These are phyloP conservation scores for Chymomyza procnemis DNA, from an alignment of 2,888 invertebrate genomes.

Conservation along the genomic window DNA sequence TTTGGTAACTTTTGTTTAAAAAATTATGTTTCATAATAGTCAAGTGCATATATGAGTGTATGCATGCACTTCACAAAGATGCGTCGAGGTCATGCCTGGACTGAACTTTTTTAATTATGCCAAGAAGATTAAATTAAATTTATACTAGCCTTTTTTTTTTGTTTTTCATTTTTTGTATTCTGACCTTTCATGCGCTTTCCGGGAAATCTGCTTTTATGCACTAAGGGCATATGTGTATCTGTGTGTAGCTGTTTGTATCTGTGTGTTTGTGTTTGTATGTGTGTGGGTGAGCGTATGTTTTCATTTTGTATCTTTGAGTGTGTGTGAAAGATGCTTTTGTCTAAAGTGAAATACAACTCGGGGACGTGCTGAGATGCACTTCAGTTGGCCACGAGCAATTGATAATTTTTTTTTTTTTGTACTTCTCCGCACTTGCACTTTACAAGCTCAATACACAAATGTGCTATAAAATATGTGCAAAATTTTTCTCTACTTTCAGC, in stretches of 20 bases:
- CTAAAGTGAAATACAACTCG: conserved; percentile 2
- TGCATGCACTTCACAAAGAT: not conserved
- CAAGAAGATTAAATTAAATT: conserved; percentile 45
- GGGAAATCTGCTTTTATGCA: conserved; percentile 26
- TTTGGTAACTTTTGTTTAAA: conserved; percentile 2
- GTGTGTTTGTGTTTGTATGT: conserved; percentile 17
- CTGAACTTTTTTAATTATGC: conserved; percentile 56
- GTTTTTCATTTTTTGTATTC: not conserved
- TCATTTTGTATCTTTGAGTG: conserved; percentile 10
- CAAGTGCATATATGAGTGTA: conserved; percentile 11
- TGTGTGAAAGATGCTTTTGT: conserved; percentile 29
- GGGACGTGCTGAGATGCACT: not conserved
- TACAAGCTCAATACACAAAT: conserved; percentile 63
- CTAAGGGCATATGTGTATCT: not conserved
- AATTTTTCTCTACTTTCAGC: conserved; percentile 48
- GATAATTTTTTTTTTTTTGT: conserved; percentile 52
- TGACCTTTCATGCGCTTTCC: conserved; percentile 27
- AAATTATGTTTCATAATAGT: conserved; percentile 15
- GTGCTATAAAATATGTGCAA: conserved; percentile 70
- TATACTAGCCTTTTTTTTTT: conserved; percentile 27
- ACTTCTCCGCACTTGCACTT: conserved; percentile 57
- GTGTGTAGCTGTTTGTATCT: conserved; percentile 10
- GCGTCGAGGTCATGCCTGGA: conserved; percentile 10
- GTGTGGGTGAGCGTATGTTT: not conserved
- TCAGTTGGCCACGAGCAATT: conserved; percentile 37